phyloP scores from a whole-genome alignment of 2,888 invertebrate species.

The Caenorhabditis japonica region DNA sequence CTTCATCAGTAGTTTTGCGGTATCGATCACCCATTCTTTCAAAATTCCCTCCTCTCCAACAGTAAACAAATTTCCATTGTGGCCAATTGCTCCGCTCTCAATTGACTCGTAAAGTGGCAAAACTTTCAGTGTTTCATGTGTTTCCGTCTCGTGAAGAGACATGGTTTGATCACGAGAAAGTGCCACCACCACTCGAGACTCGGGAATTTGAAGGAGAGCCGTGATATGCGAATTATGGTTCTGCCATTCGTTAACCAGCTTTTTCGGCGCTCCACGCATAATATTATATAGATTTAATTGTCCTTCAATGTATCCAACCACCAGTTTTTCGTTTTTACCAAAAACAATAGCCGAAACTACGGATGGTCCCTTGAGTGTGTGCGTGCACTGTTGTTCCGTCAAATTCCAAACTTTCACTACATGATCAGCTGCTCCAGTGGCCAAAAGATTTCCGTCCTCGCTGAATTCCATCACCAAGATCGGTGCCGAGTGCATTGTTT shows the following conservation, averaged over 20 bases:
- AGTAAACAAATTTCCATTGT: conserved; percentile 64
- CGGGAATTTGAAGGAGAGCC: conserved; percentile 48
- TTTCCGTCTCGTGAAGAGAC: conserved; percentile 68
- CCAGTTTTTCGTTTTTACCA: conserved; percentile 57
- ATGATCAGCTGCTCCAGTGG: conserved; percentile 66
- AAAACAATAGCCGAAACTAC: conserved; percentile 66
- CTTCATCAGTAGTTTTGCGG: conserved; percentile 49
- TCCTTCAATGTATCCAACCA: conserved; percentile 69
- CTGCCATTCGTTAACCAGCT: conserved; percentile 60
- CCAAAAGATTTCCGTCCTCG: conserved; percentile 49
- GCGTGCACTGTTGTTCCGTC: conserved; percentile 64
- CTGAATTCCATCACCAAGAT: conserved; percentile 64
- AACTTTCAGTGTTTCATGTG: conserved; percentile 54
- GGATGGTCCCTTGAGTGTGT: conserved; percentile 64
- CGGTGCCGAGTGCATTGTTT: conserved; percentile 68
- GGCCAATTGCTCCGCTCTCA: conserved; percentile 59
- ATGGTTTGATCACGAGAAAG: conserved; percentile 70
- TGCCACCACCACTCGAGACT: conserved; percentile 51
- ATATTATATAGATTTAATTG: conserved; percentile 62
- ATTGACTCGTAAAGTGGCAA: conserved; percentile 68
- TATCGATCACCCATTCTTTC: conserved; percentile 66
- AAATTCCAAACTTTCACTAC: conserved; percentile 68
- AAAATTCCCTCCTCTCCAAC: conserved; percentile 72
- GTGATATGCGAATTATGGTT: conserved; percentile 66
- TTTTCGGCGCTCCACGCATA: conserved; percentile 50